A percentile compares a stretch with the other conserved stretches of the same genome.
phyloP scores from a whole-genome alignment of 2,113 vertebrate species.

The Scortum barcoo region DNA sequence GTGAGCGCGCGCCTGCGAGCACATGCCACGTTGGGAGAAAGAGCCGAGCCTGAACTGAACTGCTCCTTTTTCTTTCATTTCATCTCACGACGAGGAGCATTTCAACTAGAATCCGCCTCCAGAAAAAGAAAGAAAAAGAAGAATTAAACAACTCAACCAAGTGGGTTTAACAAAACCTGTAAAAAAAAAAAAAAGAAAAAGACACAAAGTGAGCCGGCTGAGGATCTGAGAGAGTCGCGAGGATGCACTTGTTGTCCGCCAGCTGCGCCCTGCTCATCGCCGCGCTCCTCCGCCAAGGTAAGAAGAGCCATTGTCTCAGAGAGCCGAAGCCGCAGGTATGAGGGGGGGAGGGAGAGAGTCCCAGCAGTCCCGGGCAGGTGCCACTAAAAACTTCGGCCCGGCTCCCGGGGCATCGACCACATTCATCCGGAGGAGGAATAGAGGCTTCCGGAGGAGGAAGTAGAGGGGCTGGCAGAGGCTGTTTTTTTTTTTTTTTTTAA shows the following conservation, averaged over 20 bases:
- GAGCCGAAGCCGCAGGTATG: constrained; percentile 10
- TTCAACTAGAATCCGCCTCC: neutral
- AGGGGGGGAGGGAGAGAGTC: neutral
- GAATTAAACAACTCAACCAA: constrained; percentile 38
- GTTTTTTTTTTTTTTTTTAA: too few species aligned
- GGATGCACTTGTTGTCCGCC: constrained; percentile 84
- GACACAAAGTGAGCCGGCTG: constrained; percentile 3
- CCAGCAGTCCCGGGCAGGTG: constrained; percentile 51
- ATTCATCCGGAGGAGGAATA: neutral
- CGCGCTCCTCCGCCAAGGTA: constrained; percentile 74
- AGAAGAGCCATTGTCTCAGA: constrained; percentile 54
- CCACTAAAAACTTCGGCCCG: constrained; percentile 50
- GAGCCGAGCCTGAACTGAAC: constrained; percentile 41
- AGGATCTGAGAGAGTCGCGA: constrained; percentile 63
- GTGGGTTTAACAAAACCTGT: constrained; percentile 26
- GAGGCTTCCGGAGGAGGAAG: too few species aligned
- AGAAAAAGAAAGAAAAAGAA: too few species aligned
- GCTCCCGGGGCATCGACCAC: constrained; percentile 14
- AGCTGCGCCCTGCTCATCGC: constrained; percentile 63
- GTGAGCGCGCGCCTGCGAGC: constrained; percentile 62
- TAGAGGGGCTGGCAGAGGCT: too few species aligned
- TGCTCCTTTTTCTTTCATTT: too few species aligned
- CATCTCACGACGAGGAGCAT: constrained; percentile 52
- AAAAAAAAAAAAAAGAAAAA: too few species aligned
- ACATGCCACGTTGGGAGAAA: constrained; percentile 64